Evolutionary conservation across 1,140 invertebrate species (phyloP).

Genomic region (Pseudobourletiella spinata): DNA sequence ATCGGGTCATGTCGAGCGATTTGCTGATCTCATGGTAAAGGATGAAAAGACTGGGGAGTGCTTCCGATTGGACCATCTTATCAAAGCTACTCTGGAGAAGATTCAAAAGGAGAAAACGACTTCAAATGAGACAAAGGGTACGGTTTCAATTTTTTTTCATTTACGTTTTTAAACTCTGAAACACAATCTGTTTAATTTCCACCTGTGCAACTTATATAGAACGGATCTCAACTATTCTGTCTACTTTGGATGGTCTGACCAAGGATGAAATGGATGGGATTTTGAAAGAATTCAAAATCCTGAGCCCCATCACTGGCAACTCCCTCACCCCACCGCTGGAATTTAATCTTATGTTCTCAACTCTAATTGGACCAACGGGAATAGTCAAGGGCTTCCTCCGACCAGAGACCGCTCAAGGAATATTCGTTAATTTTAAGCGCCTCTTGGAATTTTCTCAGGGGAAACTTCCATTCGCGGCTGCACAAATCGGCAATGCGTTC

Average conservation of each 20-base stretch:
- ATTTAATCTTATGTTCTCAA: conserved; percentile 98
- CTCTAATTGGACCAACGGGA: conserved; percentile 93
- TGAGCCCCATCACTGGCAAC: conserved; percentile 89
- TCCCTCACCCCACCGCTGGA: conserved; percentile 89
- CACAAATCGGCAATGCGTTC: conserved; percentile 96
- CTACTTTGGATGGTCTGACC: conserved; percentile 61
- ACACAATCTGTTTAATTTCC: no score
- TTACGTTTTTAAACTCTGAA: no score
- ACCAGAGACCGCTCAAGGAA: conserved; percentile 98
- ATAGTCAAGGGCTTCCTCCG: conserved; percentile 85
- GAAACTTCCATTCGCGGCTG: conserved; percentile 91
- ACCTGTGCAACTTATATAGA: no score
- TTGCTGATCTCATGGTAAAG: conserved; percentile 99
- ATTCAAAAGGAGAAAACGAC: conserved; percentile 75
- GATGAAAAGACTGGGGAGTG: conserved; percentile 93
- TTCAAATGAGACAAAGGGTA: conserved; percentile 53
- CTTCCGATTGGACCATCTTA: conserved; percentile 95
- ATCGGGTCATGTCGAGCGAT: conserved; percentile 96
- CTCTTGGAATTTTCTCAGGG: conserved; percentile 96
- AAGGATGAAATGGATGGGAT: conserved; percentile 80
- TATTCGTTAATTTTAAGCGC: conserved; percentile 98
- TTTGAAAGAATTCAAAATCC: conserved; percentile 81
- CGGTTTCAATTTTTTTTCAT: no score
- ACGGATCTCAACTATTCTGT: conserved; percentile 22
- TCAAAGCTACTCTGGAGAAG: conserved; percentile 92